These are phyloP conservation scores for Oreochromis grahami DNA, from an alignment of 2,797 vertebrate species.

Conservation along the genomic window DNA sequence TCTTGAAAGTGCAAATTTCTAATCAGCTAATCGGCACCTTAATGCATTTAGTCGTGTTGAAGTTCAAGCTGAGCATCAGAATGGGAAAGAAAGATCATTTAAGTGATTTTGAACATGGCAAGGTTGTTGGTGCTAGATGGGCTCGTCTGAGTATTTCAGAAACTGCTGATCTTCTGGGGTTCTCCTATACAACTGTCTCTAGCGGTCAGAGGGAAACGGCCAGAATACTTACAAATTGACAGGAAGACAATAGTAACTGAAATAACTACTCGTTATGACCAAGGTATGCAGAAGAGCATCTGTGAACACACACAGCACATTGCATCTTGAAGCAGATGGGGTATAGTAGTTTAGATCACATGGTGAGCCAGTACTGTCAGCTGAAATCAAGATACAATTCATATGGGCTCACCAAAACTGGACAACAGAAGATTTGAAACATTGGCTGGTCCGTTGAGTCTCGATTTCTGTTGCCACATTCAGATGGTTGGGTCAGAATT, in stretches of 20 bases:
- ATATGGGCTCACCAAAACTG: background rate
- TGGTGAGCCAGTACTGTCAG: background rate
- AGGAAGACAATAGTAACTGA: background rate
- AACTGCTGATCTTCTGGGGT: background rate
- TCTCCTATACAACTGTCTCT: background rate
- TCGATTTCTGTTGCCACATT: background rate
- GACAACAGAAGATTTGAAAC: background rate
- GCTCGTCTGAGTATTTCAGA: background rate
- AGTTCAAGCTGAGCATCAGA: background rate
- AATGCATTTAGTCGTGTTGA: background rate
- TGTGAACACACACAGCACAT: background rate
- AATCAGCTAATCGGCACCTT: background rate
- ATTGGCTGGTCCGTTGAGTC: background rate
- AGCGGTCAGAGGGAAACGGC: rapidly evolving
- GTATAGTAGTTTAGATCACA: background rate
- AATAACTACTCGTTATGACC: background rate
- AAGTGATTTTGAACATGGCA: background rate
- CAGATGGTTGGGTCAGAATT: background rate
- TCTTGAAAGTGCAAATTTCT: background rate
- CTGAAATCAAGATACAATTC: background rate
- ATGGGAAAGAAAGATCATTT: background rate
- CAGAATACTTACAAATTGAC: background rate
- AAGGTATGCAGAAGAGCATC: background rate
- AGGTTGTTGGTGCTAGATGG: background rate
- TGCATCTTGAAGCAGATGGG: background rate